Evolutionary conservation across 2,113 vertebrate genomes (phyloP).

Genomic region (Oryzias curvinotus): DNA sequence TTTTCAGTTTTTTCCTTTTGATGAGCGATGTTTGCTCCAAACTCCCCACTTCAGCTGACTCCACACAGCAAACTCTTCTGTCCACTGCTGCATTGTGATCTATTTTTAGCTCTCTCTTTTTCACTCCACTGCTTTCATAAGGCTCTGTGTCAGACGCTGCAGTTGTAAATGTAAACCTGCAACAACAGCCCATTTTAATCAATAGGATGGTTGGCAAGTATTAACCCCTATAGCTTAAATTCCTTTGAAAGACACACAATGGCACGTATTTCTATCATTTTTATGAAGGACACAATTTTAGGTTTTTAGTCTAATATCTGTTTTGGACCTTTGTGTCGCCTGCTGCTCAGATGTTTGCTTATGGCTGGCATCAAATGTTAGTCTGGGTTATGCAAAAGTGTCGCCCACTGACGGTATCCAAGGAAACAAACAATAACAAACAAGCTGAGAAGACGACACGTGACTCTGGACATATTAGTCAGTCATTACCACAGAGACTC

Average conservation of each 20-base stretch:
- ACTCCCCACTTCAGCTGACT: neutral
- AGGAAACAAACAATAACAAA: conserved; percentile 68
- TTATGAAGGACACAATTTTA: conserved; percentile 38
- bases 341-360: conserved; percentile 64
- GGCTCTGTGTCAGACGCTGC: conserved; percentile 28
- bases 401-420: conserved; percentile 58
- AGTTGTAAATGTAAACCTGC: conserved; percentile 42
- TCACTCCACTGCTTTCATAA: conserved; percentile 51
- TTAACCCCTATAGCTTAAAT: conserved; percentile 10
- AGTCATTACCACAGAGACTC: neutral
- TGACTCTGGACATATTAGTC: conserved; percentile 9
- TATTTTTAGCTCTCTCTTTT: conserved; percentile 44
- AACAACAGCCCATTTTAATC: conserved; percentile 34
- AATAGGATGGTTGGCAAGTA: conserved; percentile 22
- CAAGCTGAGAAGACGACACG: conserved; percentile 43
- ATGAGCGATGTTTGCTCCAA: no score
- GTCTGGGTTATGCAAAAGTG: conserved; percentile 58
- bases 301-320: conserved; percentile 58
- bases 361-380: conserved; percentile 50
- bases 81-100: conserved; percentile 36
- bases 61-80: conserved; percentile 8
- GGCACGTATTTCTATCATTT: neutral
- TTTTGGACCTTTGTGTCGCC: conserved; percentile 58
- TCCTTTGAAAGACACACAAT: no score
- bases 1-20: no score